Conservation (phyloP, 1,140 invertebrate species). For the Lepidurus packardi region DNA sequence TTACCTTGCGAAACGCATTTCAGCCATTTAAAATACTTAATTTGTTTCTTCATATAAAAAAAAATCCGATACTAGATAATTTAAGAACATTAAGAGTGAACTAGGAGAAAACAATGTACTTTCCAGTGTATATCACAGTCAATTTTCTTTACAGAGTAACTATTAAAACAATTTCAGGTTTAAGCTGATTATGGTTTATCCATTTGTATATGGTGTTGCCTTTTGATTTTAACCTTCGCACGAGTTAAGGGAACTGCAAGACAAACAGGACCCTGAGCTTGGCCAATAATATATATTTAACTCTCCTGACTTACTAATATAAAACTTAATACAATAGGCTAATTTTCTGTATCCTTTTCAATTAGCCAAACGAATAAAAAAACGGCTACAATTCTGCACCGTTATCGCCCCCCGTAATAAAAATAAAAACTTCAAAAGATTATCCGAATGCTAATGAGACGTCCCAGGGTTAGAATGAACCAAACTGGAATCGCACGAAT, state of each 20-base stretch:
- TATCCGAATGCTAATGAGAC: neutral
- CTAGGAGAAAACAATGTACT: too few species aligned
- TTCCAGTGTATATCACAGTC: too few species aligned
- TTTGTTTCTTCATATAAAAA: too few species aligned
- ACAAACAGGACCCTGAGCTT: neutral
- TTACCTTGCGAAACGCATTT: too few species aligned
- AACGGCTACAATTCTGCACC: neutral
- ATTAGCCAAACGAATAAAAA: neutral
- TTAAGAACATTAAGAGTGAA: too few species aligned
- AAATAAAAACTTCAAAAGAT: neutral
- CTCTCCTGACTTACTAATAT: neutral
- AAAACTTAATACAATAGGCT: too few species aligned
- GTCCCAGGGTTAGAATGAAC: neutral
- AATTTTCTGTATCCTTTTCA: too few species aligned
- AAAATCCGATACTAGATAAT: neutral
- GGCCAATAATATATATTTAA: neutral
- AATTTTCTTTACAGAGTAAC: neutral
- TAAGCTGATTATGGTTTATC: neutral
- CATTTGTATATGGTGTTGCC: neutral
- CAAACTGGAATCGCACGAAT: neutral
- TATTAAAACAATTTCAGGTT: neutral
- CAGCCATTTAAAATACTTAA: too few species aligned
- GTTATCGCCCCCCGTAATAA: neutral
- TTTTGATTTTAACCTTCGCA: neutral
- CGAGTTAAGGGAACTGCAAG: neutral